phyloP scores from a whole-genome alignment of 1,140 invertebrate genomes.

The Ips typographus region DNA sequence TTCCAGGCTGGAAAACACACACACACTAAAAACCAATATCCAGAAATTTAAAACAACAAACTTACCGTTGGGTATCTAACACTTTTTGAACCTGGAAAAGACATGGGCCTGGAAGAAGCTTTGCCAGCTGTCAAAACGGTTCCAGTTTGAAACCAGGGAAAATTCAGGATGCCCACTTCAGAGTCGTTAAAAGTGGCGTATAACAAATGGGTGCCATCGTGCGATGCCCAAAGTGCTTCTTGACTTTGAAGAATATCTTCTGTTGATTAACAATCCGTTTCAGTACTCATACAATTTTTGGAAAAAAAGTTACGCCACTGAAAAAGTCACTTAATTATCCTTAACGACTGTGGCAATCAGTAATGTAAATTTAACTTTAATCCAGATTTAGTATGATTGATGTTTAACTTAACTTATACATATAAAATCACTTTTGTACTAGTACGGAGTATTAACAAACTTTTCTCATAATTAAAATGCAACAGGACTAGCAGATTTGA shows the following conservation, averaged over 20 bases:
- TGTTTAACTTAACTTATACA: too few relatives aligned
- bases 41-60: neutral
- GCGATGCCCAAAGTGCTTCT: slow-evolving; percentile 82
- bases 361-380: neutral
- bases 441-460: too few relatives aligned
- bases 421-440: too few relatives aligned
- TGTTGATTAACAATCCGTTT: slow-evolving; percentile 48
- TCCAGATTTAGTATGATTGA: too few relatives aligned
- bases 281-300: neutral
- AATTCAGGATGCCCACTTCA: slow-evolving; percentile 71
- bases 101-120: slow-evolving; percentile 50
- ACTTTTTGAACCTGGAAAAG: slow-evolving; percentile 73
- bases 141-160: slow-evolving; percentile 70
- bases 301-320: neutral
- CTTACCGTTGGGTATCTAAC: slow-evolving; percentile 75
- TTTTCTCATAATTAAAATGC: too few relatives aligned
- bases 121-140: slow-evolving; percentile 56
- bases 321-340: neutral
- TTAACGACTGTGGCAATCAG: too few relatives aligned
- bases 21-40: slow-evolving; percentile 3
- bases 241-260: slow-evolving; percentile 75
- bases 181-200: slow-evolving; percentile 89
- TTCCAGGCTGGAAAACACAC: slow-evolving; percentile 67
- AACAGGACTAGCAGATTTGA: neutral
- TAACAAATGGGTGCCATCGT: slow-evolving; percentile 75